Evolutionary conservation across 2,888 invertebrate genomes (phyloP), one percentile per base, ranked within the genome.

Genomic region (Lasioglossum pauxillum): DNA sequence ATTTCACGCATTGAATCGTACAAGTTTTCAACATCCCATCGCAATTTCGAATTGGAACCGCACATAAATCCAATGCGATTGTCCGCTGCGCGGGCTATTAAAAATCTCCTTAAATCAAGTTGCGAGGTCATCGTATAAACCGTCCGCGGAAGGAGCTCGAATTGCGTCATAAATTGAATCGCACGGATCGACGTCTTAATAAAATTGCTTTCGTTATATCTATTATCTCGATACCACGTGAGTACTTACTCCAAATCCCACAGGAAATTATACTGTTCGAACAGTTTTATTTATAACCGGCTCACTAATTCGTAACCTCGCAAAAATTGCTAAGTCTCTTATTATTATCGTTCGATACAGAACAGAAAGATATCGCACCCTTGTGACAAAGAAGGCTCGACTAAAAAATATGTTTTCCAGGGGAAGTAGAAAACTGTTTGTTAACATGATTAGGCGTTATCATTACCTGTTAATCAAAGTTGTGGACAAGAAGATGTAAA

Each of bases 81-180:
- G 82, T 75, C 64, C 72, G 72, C 64, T 64, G 41, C 41, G 46
- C 75, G 38, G 8, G 64, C 83, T 74, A 84, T 84, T 84, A 82
- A 82, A 84, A 84, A 84, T 84, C 82, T 74, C 57, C 53, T 49
- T 82, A 84, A 84, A 82, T 82, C 82, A 84, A 82, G 71, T 60
- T 64, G 38, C 72, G 72, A 49, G 75, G 80, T 78, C 78, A 78
- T 53, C 53, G 75, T 64, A 83, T 78, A 84, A 76, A 84, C 76
- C 46, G 46, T 5, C 35, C n/a, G 31, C 67, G 73, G 49, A 69
- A 67, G 53, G 60, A 76, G 85, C 76, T 76, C 67, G 75, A 85
- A 79, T 83, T 75, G 83, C 44, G 44, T 57, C 78, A 64, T 85
- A 85, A 83, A 85, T 78, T 64, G 84, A 76, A 84, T 69, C 79